phyloP scores from a whole-genome alignment of 1,140 invertebrate species.

The Melanaphis sacchari region DNA sequence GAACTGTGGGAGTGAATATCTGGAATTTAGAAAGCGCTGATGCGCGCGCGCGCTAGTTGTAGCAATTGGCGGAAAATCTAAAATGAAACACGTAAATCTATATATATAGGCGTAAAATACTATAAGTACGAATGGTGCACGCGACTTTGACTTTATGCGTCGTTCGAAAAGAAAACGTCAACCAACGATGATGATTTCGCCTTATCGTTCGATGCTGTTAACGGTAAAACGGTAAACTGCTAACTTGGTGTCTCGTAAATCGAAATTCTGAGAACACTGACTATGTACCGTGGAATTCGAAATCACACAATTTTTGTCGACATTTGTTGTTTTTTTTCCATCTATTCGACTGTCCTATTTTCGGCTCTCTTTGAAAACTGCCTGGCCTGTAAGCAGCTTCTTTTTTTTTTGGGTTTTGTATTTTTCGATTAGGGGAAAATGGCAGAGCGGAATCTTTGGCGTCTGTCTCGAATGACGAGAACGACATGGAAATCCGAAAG shows the following conservation, averaged over 20 bases:
- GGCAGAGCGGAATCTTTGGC: neutral
- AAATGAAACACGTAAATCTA: neutral
- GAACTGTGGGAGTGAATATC: slow-evolving; percentile 19
- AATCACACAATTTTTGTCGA: neutral
- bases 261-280: neutral
- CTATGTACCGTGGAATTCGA: neutral
- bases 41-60: neutral
- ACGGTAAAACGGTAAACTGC: neutral
- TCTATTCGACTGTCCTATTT: neutral
- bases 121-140: neutral
- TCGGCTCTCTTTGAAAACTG: slow-evolving; percentile 33
- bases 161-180: neutral
- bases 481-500: neutral
- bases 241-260: neutral
- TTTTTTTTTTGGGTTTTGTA: neutral
- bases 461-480: neutral
- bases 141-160: neutral
- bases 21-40: slow-evolving; percentile 19
- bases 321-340: neutral
- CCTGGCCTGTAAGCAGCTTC: neutral
- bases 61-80: slow-evolving; percentile 13
- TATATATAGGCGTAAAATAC: neutral
- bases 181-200: neutral
- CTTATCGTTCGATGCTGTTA: neutral
- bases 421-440: neutral